Evolutionary conservation across 2,888 invertebrate genomes (phyloP), one percentile per base, ranked within the genome.

Genomic region (Phortica magna): DNA sequence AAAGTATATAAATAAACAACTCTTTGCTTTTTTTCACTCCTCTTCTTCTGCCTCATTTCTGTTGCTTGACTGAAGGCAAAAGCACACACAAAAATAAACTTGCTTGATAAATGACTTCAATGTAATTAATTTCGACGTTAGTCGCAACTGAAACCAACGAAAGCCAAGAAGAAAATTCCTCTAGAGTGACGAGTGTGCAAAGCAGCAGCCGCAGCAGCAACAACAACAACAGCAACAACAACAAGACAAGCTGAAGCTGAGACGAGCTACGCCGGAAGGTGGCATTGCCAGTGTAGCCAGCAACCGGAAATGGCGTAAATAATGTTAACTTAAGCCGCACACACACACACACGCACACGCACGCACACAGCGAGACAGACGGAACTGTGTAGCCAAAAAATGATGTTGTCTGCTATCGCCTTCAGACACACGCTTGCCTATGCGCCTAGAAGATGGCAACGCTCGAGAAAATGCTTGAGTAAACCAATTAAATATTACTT

Each of bases 41-140:
- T 43, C 55, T 72, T 72, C 55, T 48, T 57, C 64, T 39, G 75
- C 5, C 65, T 76, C 57, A 73, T 76, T 77, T 73, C 17, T 70
- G 42, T n/a, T 71, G 31, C 48, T 68, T 53, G 57, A 68, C 39
- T 39, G 55, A 31, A 7, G 17, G 65, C 59, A 85, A 87, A 84
- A 86, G 87, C 48, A 14, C 14, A 14, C 10, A 19, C 7, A 17
- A 61, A 85, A 85, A 88, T 85, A 88, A 88, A 85, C 85, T 85
- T 85, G 87, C 87, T 87, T 85, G 85, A 85, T 88, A 85, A 85
- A 85, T 85, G 88, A 88, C 85, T 88, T 88, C 85, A 88, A 88
- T 85, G 85, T 85, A 85, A 85, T 85, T 85, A 85, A 88, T 85
- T 85, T 88, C 83, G 83, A 84, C 87, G 84, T 78, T 83, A 79